Evolutionary conservation across 2,797 vertebrate species (phyloP), one percentile per base, ranked within the genome.

Genomic region (Denticeps clupeoides): DNA sequence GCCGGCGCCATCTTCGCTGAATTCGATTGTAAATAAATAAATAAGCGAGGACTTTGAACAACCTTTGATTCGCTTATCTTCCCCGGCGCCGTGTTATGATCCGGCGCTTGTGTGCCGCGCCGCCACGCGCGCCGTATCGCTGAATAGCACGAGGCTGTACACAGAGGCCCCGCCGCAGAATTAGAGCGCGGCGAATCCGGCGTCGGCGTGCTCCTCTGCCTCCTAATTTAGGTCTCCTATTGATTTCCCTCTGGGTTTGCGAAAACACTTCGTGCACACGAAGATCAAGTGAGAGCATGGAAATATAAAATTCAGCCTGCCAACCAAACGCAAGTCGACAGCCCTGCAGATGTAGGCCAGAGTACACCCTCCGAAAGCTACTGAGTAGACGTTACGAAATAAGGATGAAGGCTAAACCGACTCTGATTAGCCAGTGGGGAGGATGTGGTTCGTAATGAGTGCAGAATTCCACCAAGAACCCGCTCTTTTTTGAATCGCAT

Each of bases 61-160:
- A 21, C 54, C 56, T 64, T 60, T 52, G 28, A 65, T 58, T 38
- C 49, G 25, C 33, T 72, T 65, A 59, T 67, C 49, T 52, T 40
- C 57, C 59, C 55, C 40, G 47, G 27, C 43, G 49, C 60, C 53
- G 6, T 58, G 35, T 50, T 51, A 47, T 55, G 55, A 60, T 58
- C 55, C 51, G 37, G 35, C 37, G 18, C 49, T 49, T 55, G 49
- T 53, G 13, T 24, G 18, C 31, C 42, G 50, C 33, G 53, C 35
- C 44, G 40, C 18, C 51, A 58, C 51, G 56, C 23, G 44, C 1
- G 53, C 52, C 35, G 58, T 53, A 41, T 49, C 28, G 31, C 31
- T 51, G 37, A 55, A 63, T 67, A 61, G 44, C 53, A 21, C 12
- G 44, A 40, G 42, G 53, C 28, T 55, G 23, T 3, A 15, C 16